Percentiles rank a stretch among this genome's conserved stretches.
Evolutionary conservation across 2,797 vertebrate species (phyloP).

Genomic region (Cynodonichthys magdalenae): DNA sequence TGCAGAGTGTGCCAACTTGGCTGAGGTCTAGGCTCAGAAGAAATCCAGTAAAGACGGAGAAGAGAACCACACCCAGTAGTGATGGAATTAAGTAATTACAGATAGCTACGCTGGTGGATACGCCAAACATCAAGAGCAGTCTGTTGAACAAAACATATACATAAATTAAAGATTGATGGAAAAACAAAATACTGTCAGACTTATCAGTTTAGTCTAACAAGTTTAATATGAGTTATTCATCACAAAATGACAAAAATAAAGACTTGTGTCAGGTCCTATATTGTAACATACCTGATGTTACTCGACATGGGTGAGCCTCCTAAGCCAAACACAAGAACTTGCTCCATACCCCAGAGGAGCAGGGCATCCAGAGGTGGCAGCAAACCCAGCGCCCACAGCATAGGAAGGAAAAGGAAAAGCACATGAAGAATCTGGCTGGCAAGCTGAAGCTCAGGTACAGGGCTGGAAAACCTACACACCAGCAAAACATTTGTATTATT

Average conservation of each 20-base stretch:
- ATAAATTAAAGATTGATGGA: neutral
- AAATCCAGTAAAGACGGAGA: slow-evolving; percentile 92
- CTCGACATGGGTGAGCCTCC: slow-evolving; percentile 96
- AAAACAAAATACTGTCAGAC: slow-evolving; percentile 19
- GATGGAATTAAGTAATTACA: slow-evolving; percentile 93
- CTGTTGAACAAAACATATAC: slow-evolving; percentile 72
- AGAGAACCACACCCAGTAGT: slow-evolving; percentile 89
- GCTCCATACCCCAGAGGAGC: slow-evolving; percentile 95
- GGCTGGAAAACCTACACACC: slow-evolving; percentile 84
- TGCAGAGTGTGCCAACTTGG: slow-evolving; percentile 79
- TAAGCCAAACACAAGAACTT: slow-evolving; percentile 91
- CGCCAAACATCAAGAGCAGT: slow-evolving; percentile 90
- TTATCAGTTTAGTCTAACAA: slow-evolving; percentile 24
- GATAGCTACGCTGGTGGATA: slow-evolving; percentile 85
- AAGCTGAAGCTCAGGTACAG: slow-evolving; percentile 86
- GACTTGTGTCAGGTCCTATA: no score
- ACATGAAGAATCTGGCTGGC: slow-evolving; percentile 93
- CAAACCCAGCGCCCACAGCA: slow-evolving; percentile 94
- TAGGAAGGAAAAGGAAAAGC: slow-evolving; percentile 91
- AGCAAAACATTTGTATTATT: slow-evolving; percentile 9
- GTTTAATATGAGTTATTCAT: slow-evolving; percentile 10
- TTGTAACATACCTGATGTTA: slow-evolving; percentile 85
- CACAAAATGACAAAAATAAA: neutral
- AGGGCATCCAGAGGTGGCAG: slow-evolving; percentile 93
- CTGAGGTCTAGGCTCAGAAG: slow-evolving; percentile 93